phyloP scores from a whole-genome alignment of 2,888 invertebrate genomes.

The Tillus elongatus region DNA sequence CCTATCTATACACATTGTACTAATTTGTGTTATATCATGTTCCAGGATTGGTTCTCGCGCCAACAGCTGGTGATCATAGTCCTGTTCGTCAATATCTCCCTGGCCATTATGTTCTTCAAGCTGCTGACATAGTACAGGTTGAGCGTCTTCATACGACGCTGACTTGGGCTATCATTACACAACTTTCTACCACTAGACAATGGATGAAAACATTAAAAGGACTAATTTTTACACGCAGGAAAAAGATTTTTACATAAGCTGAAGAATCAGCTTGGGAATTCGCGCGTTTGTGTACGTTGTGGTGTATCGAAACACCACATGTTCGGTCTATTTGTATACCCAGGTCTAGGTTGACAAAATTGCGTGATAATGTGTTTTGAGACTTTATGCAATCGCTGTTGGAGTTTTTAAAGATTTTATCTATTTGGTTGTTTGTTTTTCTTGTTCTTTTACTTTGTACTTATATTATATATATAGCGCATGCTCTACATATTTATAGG shows the following conservation, averaged over 20 bases:
- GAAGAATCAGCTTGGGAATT: too few relatives aligned
- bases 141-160: too few relatives aligned
- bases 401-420: slow-evolving; percentile 41
- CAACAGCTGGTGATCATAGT: slow-evolving; percentile 91
- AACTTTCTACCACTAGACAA: slow-evolving; percentile 8
- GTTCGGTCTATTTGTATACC: too few relatives aligned
- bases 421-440: slow-evolving; percentile 28
- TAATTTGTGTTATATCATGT: too few relatives aligned
- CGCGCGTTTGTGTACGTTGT: too few relatives aligned
- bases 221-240: slow-evolving; percentile 31
- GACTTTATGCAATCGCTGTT: slow-evolving; percentile 38
- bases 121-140: slow-evolving; percentile 83
- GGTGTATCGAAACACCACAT: too few relatives aligned
- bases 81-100: slow-evolving; percentile 85
- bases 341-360: too few relatives aligned
- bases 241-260: too few relatives aligned
- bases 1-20: too few relatives aligned
- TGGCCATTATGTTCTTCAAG: slow-evolving; percentile 94
- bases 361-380: slow-evolving; percentile 36
- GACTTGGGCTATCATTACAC: too few relatives aligned
- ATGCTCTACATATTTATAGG: too few relatives aligned
- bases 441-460: slow-evolving; percentile 31
- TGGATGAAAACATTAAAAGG: slow-evolving; percentile 21
- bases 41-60: slow-evolving; percentile 92
- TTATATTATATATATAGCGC: too few relatives aligned